These are phyloP conservation scores for Taeniopygia guttata DNA, from an alignment of 2,797 vertebrate genomes.

Conservation along the genomic window DNA sequence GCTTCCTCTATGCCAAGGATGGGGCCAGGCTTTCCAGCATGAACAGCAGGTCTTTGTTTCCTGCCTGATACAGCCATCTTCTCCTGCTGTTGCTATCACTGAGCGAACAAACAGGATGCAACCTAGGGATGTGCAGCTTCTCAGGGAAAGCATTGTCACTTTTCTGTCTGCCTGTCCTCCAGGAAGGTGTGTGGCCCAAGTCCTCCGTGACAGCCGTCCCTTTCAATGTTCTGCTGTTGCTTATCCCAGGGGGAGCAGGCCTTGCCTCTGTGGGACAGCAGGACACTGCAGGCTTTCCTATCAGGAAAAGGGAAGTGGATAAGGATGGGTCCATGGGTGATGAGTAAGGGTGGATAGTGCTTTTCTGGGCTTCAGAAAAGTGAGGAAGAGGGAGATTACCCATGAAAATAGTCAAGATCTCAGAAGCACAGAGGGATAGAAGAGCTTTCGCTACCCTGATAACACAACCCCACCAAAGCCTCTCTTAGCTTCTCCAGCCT, in stretches of 20 bases:
- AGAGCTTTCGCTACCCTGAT: neutral
- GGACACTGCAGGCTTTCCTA: neutral
- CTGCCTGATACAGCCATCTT: neutral
- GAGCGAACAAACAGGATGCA: neutral
- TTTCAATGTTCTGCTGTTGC: neutral
- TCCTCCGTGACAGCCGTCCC: neutral
- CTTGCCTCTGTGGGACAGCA: neutral
- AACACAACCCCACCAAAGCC: neutral
- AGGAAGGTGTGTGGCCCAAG: neutral
- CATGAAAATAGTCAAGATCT: neutral
- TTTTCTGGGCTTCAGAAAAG: neutral
- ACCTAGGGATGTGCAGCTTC: neutral
- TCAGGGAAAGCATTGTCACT: neutral
- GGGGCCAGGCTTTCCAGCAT: neutral
- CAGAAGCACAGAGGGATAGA: neutral
- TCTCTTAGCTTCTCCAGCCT: neutral
- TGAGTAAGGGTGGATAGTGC: neutral
- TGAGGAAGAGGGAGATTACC: neutral
- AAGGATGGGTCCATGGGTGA: neutral
- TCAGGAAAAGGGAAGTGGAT: neutral
- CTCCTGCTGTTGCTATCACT: neutral
- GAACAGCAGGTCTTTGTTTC: conserved; percentile 55
- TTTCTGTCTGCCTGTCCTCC: neutral
- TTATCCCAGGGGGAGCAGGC: neutral
- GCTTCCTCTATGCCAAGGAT: conserved; percentile 9